These are phyloP conservation scores for Heterodera schachtii DNA, from an alignment of 1,140 invertebrate genomes.

Conservation along the genomic window DNA sequence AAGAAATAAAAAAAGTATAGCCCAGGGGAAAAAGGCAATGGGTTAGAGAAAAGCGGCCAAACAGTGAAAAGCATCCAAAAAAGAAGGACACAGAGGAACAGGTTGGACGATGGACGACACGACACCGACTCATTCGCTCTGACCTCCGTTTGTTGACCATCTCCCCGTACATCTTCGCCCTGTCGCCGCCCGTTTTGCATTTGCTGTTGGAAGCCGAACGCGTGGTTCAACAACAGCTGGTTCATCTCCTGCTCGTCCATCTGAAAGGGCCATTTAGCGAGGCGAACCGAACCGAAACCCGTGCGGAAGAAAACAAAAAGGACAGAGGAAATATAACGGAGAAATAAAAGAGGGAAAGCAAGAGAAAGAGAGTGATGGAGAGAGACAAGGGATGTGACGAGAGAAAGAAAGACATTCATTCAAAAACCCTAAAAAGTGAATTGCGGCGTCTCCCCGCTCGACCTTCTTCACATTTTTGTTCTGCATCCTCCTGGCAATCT, in stretches of 20 bases:
- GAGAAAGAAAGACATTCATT: slow-evolving; percentile 38
- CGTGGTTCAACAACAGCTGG: slow-evolving; percentile 54
- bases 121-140: not conserved
- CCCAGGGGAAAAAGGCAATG: too few relatives aligned
- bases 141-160: not conserved
- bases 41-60: too few relatives aligned
- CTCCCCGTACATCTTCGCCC: not conserved
- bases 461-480: slow-evolving; percentile 65
- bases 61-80: too few relatives aligned
- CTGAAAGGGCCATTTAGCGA: slow-evolving; percentile 40
- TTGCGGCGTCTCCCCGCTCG: not conserved
- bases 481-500: slow-evolving; percentile 59
- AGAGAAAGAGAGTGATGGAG: slow-evolving; percentile 17
- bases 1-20: too few relatives aligned
- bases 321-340: slow-evolving; percentile 9
- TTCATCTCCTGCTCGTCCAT: slow-evolving; percentile 54
- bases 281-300: not conserved
- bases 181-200: slow-evolving; percentile 13
- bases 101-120: too few relatives aligned
- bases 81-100: too few relatives aligned
- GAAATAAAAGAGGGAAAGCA: not conserved
- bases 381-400: slow-evolving; percentile 28
- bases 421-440: not conserved
- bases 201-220: slow-evolving; percentile 20
- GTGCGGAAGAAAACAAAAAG: slow-evolving; percentile 24